phyloP scores from a whole-genome alignment of 2,888 invertebrate genomes.

The Abrostola triplasia region DNA sequence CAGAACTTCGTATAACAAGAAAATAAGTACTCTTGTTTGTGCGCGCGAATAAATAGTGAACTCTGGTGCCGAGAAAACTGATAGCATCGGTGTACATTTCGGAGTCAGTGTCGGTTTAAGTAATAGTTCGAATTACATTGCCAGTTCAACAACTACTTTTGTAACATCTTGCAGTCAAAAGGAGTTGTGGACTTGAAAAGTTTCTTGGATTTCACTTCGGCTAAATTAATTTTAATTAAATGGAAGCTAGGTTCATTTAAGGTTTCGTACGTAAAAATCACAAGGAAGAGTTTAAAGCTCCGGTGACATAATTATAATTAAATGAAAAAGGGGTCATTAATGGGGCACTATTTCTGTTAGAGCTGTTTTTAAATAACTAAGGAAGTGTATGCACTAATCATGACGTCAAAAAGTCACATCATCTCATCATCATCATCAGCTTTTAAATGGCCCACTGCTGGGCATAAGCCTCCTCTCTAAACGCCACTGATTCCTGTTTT shows the following conservation, averaged over 20 bases:
- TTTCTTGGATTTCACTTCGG: neutral
- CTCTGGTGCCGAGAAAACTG: neutral
- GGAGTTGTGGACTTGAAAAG: neutral
- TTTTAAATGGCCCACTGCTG: no score
- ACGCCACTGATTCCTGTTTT: no score
- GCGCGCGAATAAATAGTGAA: neutral
- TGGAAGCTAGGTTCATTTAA: neutral
- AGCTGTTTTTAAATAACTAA: no score
- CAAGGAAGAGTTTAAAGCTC: no score
- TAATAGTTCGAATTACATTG: slow-evolving; percentile 1
- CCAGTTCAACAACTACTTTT: neutral
- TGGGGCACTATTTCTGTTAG: no score
- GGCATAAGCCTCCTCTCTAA: no score
- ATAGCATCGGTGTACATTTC: slow-evolving; percentile 2
- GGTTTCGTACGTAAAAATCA: no score
- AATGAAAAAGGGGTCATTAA: no score
- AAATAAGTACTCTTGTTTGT: neutral
- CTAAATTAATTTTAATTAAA: neutral
- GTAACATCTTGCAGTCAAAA: neutral
- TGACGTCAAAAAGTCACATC: no score
- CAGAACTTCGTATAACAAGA: neutral
- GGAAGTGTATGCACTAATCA: no score
- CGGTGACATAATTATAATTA: no score
- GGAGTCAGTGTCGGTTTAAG: neutral
- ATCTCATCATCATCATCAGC: no score